Base-by-base conservation (phyloP, 1,140 invertebrate genomes). In the Palaemon carinicauda region DNA sequence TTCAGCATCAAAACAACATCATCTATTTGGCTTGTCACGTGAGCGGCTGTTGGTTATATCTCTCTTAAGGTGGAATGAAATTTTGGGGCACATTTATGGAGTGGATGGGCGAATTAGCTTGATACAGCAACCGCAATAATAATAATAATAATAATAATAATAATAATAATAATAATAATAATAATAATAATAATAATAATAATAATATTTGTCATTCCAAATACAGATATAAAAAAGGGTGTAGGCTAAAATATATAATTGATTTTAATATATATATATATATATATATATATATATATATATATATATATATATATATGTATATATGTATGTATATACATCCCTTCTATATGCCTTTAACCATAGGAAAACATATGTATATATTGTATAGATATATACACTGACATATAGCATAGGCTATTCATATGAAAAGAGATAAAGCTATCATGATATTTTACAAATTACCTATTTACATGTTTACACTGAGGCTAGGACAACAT, bases 181-280 rank as follows among this genome's bases (percentile, higher is more conserved):
- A n/a, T n/a, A n/a, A n/a, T 65, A 5, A 24, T 1, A 24, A n/a
- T 65, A n/a, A 24, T 10, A 24, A 5, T 65, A n/a, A 19, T 1
- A 19, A 41, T 3, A 3, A 21, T 65, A 21, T 65, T 1, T 65
- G 0, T 65, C 1, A n/a, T 0, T 65, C 3, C 7, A 21, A 14
- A 3, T 60, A 60, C 17, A 3, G 7, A 60, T 60, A 3, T n/a
- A 60, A 14, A 3, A 7, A 60, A 14, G 17, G 7, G 17, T 60
- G 17, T n/a, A 60, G 10, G 21, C 4, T 4, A n/a, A 14, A 2
- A 60, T 60, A 60, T n/a, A 60, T 60, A 60, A 21, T n/a, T n/a
- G n/a, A n/a, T n/a, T n/a, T n/a, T n/a, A n/a, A n/a, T n/a, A n/a
- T 60, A 60, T 60, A 60, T 60, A 60, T 60, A 60, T 60, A 60